Evolutionary conservation across 1,140 invertebrate genomes (phyloP), one percentile per base, ranked within the genome.

Genomic region (Drosophila nigromelanica): DNA sequence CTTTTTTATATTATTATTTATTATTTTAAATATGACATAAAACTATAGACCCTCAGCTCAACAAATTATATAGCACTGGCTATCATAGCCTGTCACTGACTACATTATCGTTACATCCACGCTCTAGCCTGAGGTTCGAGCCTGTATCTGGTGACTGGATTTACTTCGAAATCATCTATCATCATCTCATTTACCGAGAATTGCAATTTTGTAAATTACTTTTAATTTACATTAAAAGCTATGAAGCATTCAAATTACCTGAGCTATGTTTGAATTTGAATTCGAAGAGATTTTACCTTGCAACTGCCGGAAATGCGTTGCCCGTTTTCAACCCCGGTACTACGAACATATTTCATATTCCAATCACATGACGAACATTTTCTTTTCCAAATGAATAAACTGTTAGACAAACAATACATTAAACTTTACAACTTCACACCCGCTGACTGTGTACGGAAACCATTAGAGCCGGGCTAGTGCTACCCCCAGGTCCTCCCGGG

Each of bases 371-470:
- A 43, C 40, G 63, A 62, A 70, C 35, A 48, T 59, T 73, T 82
- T 67, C 48, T 63, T 76, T 87, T 87, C 83, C 83, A 87, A 87
- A 87, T 89, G 83, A 87, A 89, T 87, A 89, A 87, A 87, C 83
- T 89, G 83, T 77, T 89, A 89, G 76, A 79, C 83, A 89, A 89
- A 89, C 83, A 89, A 89, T 89, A 80, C 80, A 86, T 86, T 89
- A 89, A 89, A 89, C 80, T 89, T 89, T 89, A 89, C 83, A 89
- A 89, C 83, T 89, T 89, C 83, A 89, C 83, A 89, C 83, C 83
- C 83, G 83, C 83, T 67, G 83, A 48, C 71, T 73, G 64, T 67
- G 62, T 64, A 79, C 50, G 63, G 33, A 77, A 83, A 77, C 77
- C 79, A 83, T 87, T 87, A 87, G 64, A 59, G 48, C 51, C 50